Percentiles rank a stretch among this genome's conserved stretches.
These are phyloP conservation scores for Cordylochernes scorpioides DNA, from an alignment of 2,888 invertebrate genomes.

Conservation along the genomic window DNA sequence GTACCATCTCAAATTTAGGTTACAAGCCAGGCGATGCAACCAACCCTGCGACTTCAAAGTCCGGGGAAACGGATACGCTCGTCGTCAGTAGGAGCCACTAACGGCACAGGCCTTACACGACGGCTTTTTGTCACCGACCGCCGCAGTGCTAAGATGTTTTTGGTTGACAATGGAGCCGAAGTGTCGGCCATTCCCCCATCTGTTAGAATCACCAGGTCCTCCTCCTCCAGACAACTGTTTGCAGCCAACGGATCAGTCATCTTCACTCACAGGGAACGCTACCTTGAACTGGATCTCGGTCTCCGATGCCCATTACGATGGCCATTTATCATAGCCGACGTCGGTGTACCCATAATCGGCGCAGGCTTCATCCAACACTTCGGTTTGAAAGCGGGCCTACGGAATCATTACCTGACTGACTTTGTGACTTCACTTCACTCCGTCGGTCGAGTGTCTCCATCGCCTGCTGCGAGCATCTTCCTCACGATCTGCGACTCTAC, in stretches of 20 bases:
- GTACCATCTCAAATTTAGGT: background rate
- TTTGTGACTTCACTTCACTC: no score
- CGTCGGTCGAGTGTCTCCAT: background rate
- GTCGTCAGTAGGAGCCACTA: background rate
- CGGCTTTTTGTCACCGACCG: background rate
- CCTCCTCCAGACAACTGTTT: background rate
- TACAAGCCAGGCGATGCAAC: background rate
- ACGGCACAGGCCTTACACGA: background rate
- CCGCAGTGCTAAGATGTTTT: slow-evolving; percentile 1
- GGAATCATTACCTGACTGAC: background rate
- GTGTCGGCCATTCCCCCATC: slow-evolving; percentile 2
- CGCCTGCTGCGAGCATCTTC: background rate
- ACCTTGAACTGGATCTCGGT: slow-evolving; percentile 2
- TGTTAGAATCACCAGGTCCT: background rate
- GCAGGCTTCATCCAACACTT: slow-evolving; percentile 5
- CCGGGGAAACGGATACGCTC: background rate
- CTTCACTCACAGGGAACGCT: slow-evolving; percentile 2
- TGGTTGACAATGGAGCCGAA: slow-evolving; percentile 4
- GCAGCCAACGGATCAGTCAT: slow-evolving; percentile 6
- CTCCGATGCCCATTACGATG: slow-evolving; percentile 5
- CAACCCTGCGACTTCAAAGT: background rate
- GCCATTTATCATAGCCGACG: slow-evolving; percentile 8
- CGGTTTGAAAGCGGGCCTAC: background rate
- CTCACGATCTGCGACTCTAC: background rate
- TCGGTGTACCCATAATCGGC: slow-evolving; percentile 11